Base-by-base conservation (phyloP, 2,888 invertebrate genomes). In the Leptopilina drosophilae region DNA sequence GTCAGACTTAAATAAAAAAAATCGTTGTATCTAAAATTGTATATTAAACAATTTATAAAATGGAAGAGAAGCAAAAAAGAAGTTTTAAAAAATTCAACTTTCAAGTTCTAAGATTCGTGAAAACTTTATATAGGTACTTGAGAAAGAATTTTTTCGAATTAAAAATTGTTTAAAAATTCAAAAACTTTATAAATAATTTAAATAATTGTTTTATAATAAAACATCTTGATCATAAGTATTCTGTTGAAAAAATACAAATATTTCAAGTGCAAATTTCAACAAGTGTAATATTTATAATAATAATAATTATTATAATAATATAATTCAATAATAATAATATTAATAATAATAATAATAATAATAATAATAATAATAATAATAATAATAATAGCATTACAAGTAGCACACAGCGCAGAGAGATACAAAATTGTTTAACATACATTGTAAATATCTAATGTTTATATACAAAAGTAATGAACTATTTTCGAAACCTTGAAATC, bases 361-460 rank as follows among this genome's bases (percentile, higher is more conserved):
- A 33, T 33, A 33, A 33, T 33, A 33, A 33, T 33, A 33, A 33
- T 33, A 62, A n/a, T 62, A 62, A 15, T 59, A 62, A 62, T 20
- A 62, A 9, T 62, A 7, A 20, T 62, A 20, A 62, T 15, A 15
- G n/a, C 20, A 62, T 6, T 62, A 62, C 20, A 20, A 62, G 20
- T 62, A 62, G 62, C 62, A 62, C 62, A 62, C 62, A 62, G 62
- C 62, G 62, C 62, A 62, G 62, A 62, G 20, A 62, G 9, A 62
- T 62, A 62, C 62, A 62, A 62, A 62, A 62, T 20, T 62, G 8
- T 9, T 20, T 20, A 20, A 62, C 49, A 11, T 62, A 62, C 62
- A 62, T 15, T 20, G 7, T 20, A 62, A 62, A 62, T 20, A 62
- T 8, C 62, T 8, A 62, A 62, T 20, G 20, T 62, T 15, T 62